Base-by-base conservation (phyloP, 2,113 vertebrate species). In the Clinocottus analis region DNA sequence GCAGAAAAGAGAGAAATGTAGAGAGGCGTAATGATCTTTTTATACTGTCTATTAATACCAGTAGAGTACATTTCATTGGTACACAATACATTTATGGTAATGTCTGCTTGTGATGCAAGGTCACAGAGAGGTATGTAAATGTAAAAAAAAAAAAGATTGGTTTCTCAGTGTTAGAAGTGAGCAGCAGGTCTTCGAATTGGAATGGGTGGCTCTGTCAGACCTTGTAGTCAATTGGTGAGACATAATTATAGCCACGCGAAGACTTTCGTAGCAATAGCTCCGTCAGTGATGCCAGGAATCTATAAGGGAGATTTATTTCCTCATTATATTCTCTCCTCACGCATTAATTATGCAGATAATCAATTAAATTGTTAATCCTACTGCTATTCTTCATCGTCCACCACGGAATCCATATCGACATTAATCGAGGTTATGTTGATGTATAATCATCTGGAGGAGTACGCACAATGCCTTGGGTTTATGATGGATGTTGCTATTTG, bases 1-100 rank as follows among this genome's bases (percentile, higher is more conserved):
- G 31, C 21, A 70, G 76, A 85, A 60, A 55, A 19, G 35, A 81
- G 67, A 58, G 47, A 66, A 49, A 64, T 53, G 45, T 4, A 5
- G 47, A 63, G 43, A 59, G 45, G 25, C 47, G 35, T 53, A 27
- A 69, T 60, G 23, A 21, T 59, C 19, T 37, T 45, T 23, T 63
- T 17, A 35, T 31, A 73, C 0, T 0, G 25, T 69, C 39, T 64
- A 68, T 59, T 19, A 55, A 51, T 53, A 58, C n/a, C 35, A 49
- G 27, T 12, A 35, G 77, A 85, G 51, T 55, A 61, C 33, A 59
- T 68, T 37, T 80, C 43, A 66, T 7, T 27, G 35, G 45, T 27
- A 23, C 37, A 81, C 16, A 55, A 51, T 6, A n/a, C 58, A 25
- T 71, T 64, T 33, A 12, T 77, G 14, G 12, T 25, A 63, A 10